Base-by-base conservation (phyloP, 2,797 vertebrate species). In the Eurystomus glaucurus region DNA sequence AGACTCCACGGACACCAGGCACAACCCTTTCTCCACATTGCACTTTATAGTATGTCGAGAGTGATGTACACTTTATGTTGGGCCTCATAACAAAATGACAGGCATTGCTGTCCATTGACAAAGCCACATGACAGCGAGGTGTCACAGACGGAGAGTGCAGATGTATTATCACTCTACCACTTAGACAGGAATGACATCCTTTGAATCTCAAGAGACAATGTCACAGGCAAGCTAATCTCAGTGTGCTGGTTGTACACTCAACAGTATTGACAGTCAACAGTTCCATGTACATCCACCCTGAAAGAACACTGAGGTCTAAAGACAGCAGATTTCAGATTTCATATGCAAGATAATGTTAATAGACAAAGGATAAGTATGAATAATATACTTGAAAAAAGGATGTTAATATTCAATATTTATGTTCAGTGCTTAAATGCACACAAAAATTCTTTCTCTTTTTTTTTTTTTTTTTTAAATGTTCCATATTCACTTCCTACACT, bases 61-160 rank as follows among this genome's bases (percentile, higher is more conserved):
- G 76, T 57, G 94, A 97, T 54, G 81, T 9, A 29, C 7, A 21
- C 87, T 95, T 87, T 91, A 28, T 79, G 86, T 43, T 43, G 86
- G 90, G 93, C 70, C 92, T 97, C 91, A 45, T 60, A 91, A 78
- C 39, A 52, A 85, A 93, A 46, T 97, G 97, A 97, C 98, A 98
- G 96, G 85, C 82, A 2, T 25, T 55, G 58, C 97, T 89, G 93
- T 85, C 95, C 85, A 37, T 43, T 95, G 96, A 97, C 95, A 93
- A 78, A 95, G 90, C 93, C 91, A 57, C 88, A 54, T 50, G 95
- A 91, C 94, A 92, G 84, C 11, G 18, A 96, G 87, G 93, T 93
- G 97, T 96, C 97, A 95, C 93, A 77, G 75, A 62, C 96, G 85
- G 90, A 88, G 71, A 96, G 87, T 62, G 96, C 97, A 96, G 94